phyloP scores from a whole-genome alignment of 2,797 vertebrate species.

The Arctocebus calabarensis region DNA sequence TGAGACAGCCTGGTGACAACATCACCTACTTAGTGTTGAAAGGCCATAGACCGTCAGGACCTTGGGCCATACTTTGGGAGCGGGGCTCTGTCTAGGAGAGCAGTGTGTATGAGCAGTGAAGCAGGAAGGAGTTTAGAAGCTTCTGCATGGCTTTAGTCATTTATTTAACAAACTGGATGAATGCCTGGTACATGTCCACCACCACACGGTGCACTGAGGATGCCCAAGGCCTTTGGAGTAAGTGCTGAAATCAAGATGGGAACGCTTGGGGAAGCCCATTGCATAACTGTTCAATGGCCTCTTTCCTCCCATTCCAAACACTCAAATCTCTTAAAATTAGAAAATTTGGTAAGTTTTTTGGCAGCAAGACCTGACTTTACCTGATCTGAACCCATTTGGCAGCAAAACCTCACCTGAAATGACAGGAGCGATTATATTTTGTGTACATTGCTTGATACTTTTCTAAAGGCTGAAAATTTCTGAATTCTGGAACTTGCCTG shows the following conservation, averaged over 20 bases:
- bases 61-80: not conserved
- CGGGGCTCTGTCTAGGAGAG: not conserved
- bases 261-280: not conserved
- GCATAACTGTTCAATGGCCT: not conserved
- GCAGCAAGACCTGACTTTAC: constrained; percentile 16
- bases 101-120: not conserved
- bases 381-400: not conserved
- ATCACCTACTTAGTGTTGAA: not conserved
- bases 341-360: constrained; percentile 30
- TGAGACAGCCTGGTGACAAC: not conserved
- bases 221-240: not conserved
- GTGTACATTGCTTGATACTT: not conserved
- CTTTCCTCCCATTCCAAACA: constrained; percentile 42
- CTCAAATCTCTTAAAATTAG: not conserved
- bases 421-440: not conserved
- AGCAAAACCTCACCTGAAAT: not conserved
- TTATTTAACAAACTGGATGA: not conserved
- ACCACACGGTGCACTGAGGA: not conserved
- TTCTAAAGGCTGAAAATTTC: constrained; percentile 1
- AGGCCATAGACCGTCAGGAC: not conserved
- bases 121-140: not conserved
- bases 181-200: not conserved
- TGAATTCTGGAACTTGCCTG: constrained; percentile 3
- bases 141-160: not conserved
- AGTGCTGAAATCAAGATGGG: not conserved